Evolutionary conservation across 2,888 invertebrate species (phyloP), one percentile per base, ranked within the genome.

Genomic region (Crioceris asparagi): DNA sequence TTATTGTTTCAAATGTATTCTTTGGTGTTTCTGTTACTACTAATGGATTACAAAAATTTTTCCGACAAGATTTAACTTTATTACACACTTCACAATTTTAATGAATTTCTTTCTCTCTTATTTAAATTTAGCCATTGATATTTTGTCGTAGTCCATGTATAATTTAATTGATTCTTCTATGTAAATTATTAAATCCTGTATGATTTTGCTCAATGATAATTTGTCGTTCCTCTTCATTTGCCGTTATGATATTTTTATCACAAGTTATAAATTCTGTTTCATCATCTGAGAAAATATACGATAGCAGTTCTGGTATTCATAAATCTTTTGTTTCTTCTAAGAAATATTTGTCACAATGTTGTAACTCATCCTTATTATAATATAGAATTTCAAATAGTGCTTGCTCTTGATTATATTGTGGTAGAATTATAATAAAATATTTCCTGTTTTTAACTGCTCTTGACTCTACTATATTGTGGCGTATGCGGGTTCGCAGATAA

Each of bases 1-100:
- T 41, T 12, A 41, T 30, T 29, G 38, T 35, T 26, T 39, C 35
- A 25, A 41, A 41, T 4, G 35, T 34, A 12, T 35, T 29, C 29
- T 33, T 39, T 8, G 26, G n/a, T n/a, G n/a, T n/a, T n/a, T n/a
- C n/a, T n/a, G n/a, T n/a, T n/a, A n/a, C n/a, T n/a, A n/a, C n/a
- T 10, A 39, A 19, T 10, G 36, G 36, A 11, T 15, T 18, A 30
- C 30, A 29, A 18, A 30, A 32, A 29, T 37, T 31, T 38, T 32
- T 21, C 10, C 21, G 6, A 21, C 21, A 21, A 21, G 21, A 6
- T 21, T 21, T 21, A 6, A 10, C 10, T 21, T 21, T 21, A 21
- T 21, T 21, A 21, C 21, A 21, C 21, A 10, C 10, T 21, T 21
- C 21, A 21, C 21, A 21, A 21, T 21, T 21, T 21, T 21, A 7